Evolutionary conservation across 30 jellyfish, hydroid and myxozoan species (phyloP).

Genomic region (Chrysaora quinquecirrha): DNA sequence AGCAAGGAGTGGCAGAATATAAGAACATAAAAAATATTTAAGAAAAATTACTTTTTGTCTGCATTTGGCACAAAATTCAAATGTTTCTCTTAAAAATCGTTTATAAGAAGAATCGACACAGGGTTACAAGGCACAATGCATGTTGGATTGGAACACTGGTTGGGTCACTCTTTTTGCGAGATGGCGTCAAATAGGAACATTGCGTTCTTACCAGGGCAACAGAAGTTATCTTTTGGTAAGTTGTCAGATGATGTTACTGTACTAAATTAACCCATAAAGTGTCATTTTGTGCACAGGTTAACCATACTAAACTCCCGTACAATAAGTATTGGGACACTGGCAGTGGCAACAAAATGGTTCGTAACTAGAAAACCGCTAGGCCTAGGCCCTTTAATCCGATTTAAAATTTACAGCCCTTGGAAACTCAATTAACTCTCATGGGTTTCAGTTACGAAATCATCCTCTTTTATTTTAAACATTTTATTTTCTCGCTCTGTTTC

Average conservation of each 20-base stretch:
- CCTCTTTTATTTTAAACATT: not conserved
- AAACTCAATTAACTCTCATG: not conserved
- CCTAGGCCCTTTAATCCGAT: no score
- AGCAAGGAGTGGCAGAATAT: no score
- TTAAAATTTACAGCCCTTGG: no score
- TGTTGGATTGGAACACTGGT: not conserved
- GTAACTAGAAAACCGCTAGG: constrained; percentile 1
- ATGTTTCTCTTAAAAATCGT: not conserved
- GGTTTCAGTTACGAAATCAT: not conserved
- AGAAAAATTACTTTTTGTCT: no score
- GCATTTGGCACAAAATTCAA: not conserved
- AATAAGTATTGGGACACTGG: not conserved
- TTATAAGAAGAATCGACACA: not conserved
- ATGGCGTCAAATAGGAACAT: not conserved
- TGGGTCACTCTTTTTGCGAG: not conserved
- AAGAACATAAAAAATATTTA: no score
- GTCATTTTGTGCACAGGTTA: not conserved
- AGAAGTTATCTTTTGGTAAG: not conserved
- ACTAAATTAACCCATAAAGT: not conserved
- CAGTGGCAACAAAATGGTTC: not conserved
- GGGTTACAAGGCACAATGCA: not conserved
- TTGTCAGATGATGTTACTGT: not conserved
- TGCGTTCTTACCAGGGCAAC: not conserved
- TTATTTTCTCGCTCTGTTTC: not conserved
- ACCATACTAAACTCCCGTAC: not conserved